Conservation (phyloP, 2,888 invertebrate genomes). For the Eupithecia abbreviata region DNA sequence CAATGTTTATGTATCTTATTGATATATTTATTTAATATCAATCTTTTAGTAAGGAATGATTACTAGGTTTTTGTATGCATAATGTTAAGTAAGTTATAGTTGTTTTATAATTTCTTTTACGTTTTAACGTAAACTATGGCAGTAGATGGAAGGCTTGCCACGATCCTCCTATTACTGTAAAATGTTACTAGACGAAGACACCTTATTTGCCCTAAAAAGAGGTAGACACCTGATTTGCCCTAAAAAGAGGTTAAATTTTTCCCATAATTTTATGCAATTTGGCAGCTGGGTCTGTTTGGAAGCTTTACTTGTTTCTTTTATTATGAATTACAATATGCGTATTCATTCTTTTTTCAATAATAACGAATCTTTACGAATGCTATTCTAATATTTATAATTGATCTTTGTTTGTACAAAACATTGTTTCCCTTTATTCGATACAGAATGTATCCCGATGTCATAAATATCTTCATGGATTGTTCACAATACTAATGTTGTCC, state of each 20-base stretch:
- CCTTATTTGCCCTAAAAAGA: slow-evolving; percentile 70
- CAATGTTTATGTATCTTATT: slow-evolving; percentile 77
- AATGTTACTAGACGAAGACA: slow-evolving; percentile 63
- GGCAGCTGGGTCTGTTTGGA: slow-evolving; percentile 52
- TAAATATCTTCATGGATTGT: slow-evolving; percentile 23
- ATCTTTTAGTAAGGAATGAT: slow-evolving; percentile 68
- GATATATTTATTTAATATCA: slow-evolving; percentile 78
- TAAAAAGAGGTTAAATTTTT: slow-evolving; percentile 65
- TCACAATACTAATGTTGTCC: slow-evolving; percentile 16
- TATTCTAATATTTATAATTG: slow-evolving; percentile 4
- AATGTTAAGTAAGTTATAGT: slow-evolving; percentile 83
- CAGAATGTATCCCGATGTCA: slow-evolving; percentile 17
- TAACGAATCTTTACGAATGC: slow-evolving; percentile 21
- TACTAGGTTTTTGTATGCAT: slow-evolving; percentile 81
- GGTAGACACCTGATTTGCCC: slow-evolving; percentile 68
- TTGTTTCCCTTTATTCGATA: not conserved
- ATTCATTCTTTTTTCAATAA: slow-evolving; percentile 9
- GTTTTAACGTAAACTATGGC: slow-evolving; percentile 60
- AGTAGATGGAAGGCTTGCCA: slow-evolving; percentile 58
- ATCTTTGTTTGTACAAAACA: slow-evolving; percentile 21
- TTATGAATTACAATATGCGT: slow-evolving; percentile 10
- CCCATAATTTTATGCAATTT: slow-evolving; percentile 51
- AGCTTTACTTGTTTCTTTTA: slow-evolving; percentile 9
- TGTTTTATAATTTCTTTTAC: slow-evolving; percentile 77
- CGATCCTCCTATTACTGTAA: slow-evolving; percentile 66